Evolutionary conservation across 2,113 vertebrate species (phyloP).

Genomic region (Phalacrocorax carbo): DNA sequence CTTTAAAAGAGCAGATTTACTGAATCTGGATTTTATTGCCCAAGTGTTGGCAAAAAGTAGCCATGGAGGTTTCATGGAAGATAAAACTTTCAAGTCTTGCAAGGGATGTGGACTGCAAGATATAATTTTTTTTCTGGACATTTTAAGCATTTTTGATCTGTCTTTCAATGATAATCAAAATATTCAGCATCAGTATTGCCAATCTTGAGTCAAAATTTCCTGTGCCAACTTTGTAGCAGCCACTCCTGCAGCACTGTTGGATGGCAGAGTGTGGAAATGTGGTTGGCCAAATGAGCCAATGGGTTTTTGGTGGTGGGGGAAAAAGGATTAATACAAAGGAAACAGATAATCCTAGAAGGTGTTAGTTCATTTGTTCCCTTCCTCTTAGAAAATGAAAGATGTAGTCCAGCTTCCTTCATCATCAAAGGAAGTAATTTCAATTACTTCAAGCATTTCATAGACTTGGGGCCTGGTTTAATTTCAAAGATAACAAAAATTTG

Average conservation of each 20-base stretch:
- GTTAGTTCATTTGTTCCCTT: not conserved
- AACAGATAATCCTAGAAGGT: not conserved
- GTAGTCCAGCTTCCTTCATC: not conserved
- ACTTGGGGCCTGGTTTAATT: not conserved
- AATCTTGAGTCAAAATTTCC: not conserved
- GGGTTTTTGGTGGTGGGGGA: not conserved
- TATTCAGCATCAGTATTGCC: not conserved
- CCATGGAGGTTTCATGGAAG: not conserved
- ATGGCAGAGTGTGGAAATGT: not conserved
- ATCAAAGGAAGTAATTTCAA: constrained; percentile 40
- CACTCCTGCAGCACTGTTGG: not conserved
- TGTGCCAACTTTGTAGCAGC: not conserved
- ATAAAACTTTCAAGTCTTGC: not conserved
- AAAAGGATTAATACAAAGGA: not conserved
- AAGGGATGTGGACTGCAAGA: not conserved
- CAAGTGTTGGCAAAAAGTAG: not conserved
- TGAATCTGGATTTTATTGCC: not conserved
- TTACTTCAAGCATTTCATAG: not conserved
- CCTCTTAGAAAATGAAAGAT: not conserved
- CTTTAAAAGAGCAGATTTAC: not conserved
- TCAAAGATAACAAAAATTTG: not conserved
- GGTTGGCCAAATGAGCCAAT: accelerated
- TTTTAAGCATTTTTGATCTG: not conserved
- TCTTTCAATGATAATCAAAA: not conserved
- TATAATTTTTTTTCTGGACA: not conserved